Conservation (phyloP, 2,113 vertebrate species). For the Boulengeromyrus knoepffleri region DNA sequence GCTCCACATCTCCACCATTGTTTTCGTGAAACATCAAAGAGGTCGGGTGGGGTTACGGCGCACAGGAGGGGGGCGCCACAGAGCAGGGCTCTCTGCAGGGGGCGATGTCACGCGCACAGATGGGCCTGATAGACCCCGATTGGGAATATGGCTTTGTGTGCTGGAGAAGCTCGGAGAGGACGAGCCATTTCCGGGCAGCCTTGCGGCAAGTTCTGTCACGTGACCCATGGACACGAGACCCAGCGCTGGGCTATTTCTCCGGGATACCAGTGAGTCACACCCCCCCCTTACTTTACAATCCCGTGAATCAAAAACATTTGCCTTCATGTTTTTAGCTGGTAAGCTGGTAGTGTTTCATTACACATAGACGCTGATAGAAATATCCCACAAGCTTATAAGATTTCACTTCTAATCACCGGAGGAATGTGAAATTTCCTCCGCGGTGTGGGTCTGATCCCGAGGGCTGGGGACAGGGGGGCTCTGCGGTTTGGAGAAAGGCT, state of each 20-base stretch:
- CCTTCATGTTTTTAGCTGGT: neutral
- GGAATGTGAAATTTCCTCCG: neutral
- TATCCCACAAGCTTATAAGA: neutral
- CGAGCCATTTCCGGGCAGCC: neutral
- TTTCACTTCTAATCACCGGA: neutral
- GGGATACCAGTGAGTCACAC: neutral
- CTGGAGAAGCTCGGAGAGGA: neutral
- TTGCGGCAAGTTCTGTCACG: neutral
- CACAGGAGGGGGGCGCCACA: neutral
- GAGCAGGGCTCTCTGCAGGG: neutral
- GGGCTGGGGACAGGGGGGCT: neutral
- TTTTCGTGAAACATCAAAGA: constrained; percentile 1
- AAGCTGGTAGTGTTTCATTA: neutral
- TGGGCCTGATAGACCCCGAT: neutral
- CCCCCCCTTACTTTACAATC: neutral
- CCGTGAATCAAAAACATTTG: neutral
- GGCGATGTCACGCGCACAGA: neutral
- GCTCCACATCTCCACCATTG: neutral
- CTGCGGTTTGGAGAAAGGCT: neutral
- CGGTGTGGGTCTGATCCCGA: neutral
- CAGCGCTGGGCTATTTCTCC: neutral
- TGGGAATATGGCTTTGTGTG: neutral
- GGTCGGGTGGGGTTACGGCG: neutral
- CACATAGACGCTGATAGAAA: neutral
- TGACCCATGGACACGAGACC: neutral